Base-by-base conservation (phyloP, 2,888 invertebrate species). In the Junonia oenone region DNA sequence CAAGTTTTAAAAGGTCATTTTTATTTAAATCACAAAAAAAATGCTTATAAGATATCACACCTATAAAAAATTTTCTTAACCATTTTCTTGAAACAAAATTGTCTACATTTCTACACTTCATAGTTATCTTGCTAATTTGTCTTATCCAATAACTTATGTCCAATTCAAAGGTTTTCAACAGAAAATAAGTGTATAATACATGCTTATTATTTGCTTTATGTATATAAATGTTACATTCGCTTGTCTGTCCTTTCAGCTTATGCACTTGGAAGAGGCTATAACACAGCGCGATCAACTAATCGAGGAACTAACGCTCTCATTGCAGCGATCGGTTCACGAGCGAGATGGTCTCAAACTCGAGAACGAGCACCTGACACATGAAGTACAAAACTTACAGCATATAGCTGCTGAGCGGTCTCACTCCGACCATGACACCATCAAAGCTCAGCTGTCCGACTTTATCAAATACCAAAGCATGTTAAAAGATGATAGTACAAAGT, bases 231-330 rank as follows among this genome's bases (percentile, higher is more conserved):
- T 65, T 55, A 59, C 62, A 61, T 63, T 43, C 51, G 56, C 55
- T 59, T 61, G 47, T 57, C 55, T 95, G 93, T 86, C 76, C 73
- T 91, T 91, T 73, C 82, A 95, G 95, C 91, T 94, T 70, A 91
- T 93, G 76, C 94, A 95, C 79, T 94, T 93, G 77, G 94, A 95
- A 77, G 91, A 90, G 67, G 94, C 94, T 66, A 85, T 96, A 56
- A 85, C 90, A 9, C 92, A 93, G 65, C 93, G 95, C 68, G 94
- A 95, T 72, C 91, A 92, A 67, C 78, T 94, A 70, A 95, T 96
- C 65, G 92, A 93, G 69, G 93, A 95, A 79, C 89, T 96, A 56
- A 94, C 93, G 62, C 89, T 93, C 68, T 93, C 95, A 27, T 89
- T 96, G 68, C 92, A 95, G 78, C 92, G 93, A 71, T 93, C 94